A percentile compares a stretch with the other conserved stretches of the same genome.
These are phyloP conservation scores for Strigamia transsilvanica DNA, from an alignment of 2,888 invertebrate genomes.

Conservation along the genomic window DNA sequence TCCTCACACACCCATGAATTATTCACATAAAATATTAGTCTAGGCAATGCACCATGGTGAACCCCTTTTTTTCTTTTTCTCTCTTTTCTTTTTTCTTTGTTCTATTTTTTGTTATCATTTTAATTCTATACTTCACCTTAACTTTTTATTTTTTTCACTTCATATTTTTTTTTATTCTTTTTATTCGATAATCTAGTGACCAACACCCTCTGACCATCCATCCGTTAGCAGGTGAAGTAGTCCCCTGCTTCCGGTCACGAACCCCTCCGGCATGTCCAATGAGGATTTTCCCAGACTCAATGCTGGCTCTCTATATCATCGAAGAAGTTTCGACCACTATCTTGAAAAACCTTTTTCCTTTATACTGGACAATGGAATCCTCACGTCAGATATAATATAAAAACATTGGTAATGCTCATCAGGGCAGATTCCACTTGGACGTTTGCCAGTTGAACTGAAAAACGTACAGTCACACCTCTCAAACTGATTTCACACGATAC, in stretches of 20 bases:
- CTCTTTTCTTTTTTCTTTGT: too few relatives aligned
- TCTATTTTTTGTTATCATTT: not conserved
- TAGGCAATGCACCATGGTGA: conserved; percentile 29
- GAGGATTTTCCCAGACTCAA: conserved; percentile 23
- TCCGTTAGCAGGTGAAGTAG: conserved; percentile 38
- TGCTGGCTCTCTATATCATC: conserved; percentile 3
- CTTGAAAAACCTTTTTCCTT: not conserved
- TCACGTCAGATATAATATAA: not conserved
- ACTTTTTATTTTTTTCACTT: conserved; percentile 16
- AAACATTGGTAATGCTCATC: conserved; percentile 31
- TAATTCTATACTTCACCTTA: not conserved
- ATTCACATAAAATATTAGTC: conserved; percentile 33
- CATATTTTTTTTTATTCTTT: not conserved
- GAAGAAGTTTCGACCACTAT: not conserved
- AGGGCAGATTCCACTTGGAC: not conserved
- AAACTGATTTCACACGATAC: not conserved
- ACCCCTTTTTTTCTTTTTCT: not conserved
- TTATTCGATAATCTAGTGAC: conserved; percentile 25
- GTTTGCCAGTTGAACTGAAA: conserved; percentile 4
- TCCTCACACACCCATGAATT: conserved; percentile 24
- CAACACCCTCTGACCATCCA: conserved; percentile 41
- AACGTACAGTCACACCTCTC: not conserved
- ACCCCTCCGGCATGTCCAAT: conserved; percentile 30
- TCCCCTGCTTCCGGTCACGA: conserved; percentile 37
- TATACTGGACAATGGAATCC: not conserved